Conservation (phyloP, 2,113 vertebrate species). For the human (Homo sapiens) region DNA sequence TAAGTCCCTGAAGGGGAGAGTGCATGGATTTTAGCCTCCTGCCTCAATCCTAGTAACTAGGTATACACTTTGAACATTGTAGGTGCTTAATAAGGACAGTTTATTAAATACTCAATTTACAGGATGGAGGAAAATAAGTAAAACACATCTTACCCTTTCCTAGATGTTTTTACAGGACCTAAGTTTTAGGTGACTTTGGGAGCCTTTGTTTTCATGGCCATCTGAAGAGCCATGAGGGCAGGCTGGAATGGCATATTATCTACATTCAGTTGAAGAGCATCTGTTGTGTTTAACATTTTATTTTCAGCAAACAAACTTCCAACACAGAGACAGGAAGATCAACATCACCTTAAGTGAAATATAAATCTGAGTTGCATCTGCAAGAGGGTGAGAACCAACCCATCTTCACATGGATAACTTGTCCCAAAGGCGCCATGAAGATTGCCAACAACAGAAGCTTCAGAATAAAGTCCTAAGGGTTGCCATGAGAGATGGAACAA, state of each 20-base stretch:
- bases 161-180: not conserved
- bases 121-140: not conserved
- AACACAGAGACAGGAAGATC: slow-evolving; percentile 76
- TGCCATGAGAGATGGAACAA: slow-evolving; percentile 48
- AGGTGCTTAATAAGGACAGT: not conserved
- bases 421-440: slow-evolving; percentile 72
- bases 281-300: slow-evolving; percentile 77
- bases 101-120: not conserved
- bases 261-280: slow-evolving; percentile 71
- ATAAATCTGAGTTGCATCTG: slow-evolving; percentile 78
- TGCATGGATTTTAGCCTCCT: not conserved
- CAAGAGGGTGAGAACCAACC: slow-evolving; percentile 73
- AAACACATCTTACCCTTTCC: not conserved
- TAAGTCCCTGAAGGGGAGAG: not conserved
- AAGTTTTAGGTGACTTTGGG: slow-evolving; percentile 10
- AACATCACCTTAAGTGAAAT: slow-evolving; percentile 78
- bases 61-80: not conserved
- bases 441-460: slow-evolving; percentile 59
- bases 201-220: not conserved
- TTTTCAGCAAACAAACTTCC: slow-evolving; percentile 72
- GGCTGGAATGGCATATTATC: slow-evolving; percentile 63
- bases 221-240: slow-evolving; percentile 48
- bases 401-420: slow-evolving; percentile 72
- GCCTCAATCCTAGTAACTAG: not conserved
- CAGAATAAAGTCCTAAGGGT: slow-evolving; percentile 55